phyloP scores from a whole-genome alignment of 2,113 vertebrate species.

The Petroica traversi region DNA sequence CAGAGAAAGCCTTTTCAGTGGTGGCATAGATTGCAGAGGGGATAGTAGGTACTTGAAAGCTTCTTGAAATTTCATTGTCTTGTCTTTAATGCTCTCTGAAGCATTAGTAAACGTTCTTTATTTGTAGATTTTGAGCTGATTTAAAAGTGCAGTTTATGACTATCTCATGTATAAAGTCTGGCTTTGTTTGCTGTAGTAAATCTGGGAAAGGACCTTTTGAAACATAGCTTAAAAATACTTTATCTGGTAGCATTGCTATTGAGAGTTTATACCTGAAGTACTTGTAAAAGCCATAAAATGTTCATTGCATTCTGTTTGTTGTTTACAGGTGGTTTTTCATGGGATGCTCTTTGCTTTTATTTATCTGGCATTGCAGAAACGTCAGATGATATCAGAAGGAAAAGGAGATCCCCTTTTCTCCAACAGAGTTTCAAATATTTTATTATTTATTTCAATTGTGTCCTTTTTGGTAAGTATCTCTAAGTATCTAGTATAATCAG shows the following conservation, averaged over 20 bases:
- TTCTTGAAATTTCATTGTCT: neutral
- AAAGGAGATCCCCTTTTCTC: conserved; percentile 93
- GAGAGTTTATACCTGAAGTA: neutral
- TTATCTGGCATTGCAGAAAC: conserved; percentile 92
- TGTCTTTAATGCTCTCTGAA: neutral
- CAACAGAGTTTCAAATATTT: conserved; percentile 84
- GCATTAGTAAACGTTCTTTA: neutral
- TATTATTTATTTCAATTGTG: conserved; percentile 88
- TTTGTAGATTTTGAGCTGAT: neutral
- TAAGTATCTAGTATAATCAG: neutral
- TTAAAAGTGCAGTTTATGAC: neutral
- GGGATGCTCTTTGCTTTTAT: conserved; percentile 95
- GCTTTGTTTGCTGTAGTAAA: neutral
- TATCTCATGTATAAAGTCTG: fast-evolving
- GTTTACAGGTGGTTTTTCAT: conserved; percentile 87
- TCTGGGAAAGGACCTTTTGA: neutral
- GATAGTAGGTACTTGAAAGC: neutral
- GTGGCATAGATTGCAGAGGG: neutral
- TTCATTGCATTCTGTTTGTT: neutral
- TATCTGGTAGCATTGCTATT: neutral
- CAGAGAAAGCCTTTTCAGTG: neutral
- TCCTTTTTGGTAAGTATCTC: conserved; percentile 88
- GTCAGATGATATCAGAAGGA: conserved; percentile 87
- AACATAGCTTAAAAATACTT: neutral
- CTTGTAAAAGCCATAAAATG: neutral